Evolutionary conservation across 2,113 vertebrate genomes (phyloP).

Genomic region (Cichladusa arquata): DNA sequence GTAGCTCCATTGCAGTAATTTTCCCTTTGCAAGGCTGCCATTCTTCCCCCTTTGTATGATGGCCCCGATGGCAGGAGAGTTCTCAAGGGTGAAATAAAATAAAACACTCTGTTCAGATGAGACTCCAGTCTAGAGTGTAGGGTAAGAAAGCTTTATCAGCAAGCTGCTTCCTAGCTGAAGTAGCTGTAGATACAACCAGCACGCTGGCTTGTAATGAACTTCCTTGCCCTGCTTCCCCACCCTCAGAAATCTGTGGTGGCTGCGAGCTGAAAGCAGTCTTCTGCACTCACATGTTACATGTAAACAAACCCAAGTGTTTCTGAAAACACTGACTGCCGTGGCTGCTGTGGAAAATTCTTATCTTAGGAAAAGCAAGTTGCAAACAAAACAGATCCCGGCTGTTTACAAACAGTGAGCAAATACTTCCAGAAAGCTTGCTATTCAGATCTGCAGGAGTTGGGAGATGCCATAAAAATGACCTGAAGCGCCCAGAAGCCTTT

Average conservation of each 20-base stretch:
- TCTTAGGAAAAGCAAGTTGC: neutral
- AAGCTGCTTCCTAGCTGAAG: neutral
- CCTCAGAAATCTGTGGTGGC: constrained; percentile 6
- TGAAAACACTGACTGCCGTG: neutral
- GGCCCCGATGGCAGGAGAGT: neutral
- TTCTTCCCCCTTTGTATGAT: neutral
- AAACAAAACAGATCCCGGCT: neutral
- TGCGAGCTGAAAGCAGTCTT: neutral
- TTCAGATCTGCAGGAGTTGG: neutral
- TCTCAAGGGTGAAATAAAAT: neutral
- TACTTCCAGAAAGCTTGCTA: neutral
- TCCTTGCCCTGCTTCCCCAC: neutral
- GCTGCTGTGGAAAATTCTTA: neutral
- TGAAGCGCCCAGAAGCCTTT: neutral
- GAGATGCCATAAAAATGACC: neutral
- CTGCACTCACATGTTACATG: neutral
- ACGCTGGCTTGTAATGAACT: neutral
- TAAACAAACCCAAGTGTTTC: constrained; percentile 40
- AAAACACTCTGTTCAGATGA: neutral
- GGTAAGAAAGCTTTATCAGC: neutral
- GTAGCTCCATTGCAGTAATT: neutral
- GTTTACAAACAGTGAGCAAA: neutral
- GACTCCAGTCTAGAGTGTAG: neutral
- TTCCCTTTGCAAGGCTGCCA: neutral
- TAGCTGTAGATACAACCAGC: neutral